phyloP scores from a whole-genome alignment of 1,140 invertebrate species.

The Papilio aristodemus region DNA sequence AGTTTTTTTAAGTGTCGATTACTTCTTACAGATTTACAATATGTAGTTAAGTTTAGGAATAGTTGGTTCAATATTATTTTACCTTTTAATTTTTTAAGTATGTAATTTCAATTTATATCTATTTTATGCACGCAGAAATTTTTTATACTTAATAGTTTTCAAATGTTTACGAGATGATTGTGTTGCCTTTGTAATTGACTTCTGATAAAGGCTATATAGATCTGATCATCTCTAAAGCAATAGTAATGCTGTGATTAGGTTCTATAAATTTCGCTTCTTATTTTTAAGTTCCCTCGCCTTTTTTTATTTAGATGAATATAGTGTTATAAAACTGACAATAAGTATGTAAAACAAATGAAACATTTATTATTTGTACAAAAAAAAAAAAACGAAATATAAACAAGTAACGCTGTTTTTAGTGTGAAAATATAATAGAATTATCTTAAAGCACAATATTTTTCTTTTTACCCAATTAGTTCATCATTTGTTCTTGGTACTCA shows the following conservation, averaged over 20 bases:
- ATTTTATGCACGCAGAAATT: not conserved
- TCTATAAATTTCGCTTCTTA: not conserved
- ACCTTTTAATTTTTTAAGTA: conserved; percentile 1
- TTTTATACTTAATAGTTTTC: not conserved
- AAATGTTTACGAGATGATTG: not conserved
- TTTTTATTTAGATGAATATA: not conserved
- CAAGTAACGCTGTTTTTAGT: not conserved
- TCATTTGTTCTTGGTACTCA: not conserved
- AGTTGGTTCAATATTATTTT: conserved; percentile 6
- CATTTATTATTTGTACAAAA: not conserved
- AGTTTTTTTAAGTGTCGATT: not conserved
- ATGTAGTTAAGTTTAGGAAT: not conserved
- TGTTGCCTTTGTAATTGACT: conserved; percentile 1
- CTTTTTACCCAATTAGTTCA: conserved; percentile 1
- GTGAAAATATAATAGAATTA: not conserved
- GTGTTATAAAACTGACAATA: conserved; percentile 5
- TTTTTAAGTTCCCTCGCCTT: not conserved
- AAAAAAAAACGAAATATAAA: not conserved
- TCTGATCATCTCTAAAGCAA: not conserved
- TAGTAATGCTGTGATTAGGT: conserved; percentile 8
- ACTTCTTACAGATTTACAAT: not conserved
- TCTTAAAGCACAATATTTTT: not conserved
- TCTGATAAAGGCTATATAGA: not conserved
- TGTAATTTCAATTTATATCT: not conserved
- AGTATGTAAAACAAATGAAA: conserved; percentile 1